phyloP scores from a whole-genome alignment of 2,888 invertebrate genomes.

The Mesochorus sp. region DNA sequence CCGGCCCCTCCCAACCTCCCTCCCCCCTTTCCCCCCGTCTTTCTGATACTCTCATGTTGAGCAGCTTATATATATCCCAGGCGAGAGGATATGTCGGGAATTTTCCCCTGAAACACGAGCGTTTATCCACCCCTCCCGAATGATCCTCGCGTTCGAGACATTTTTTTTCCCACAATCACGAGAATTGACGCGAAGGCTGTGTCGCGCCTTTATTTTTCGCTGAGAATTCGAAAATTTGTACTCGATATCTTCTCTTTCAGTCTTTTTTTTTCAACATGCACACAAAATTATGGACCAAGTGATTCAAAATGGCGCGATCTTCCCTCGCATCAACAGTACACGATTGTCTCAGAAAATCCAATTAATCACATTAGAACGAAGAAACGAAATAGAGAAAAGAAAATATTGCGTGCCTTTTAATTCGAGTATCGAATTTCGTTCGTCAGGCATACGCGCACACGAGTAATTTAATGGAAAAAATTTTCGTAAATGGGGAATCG shows the following conservation, averaged over 20 bases:
- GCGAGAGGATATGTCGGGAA: conserved; percentile 19
- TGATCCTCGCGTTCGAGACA: conserved; percentile 26
- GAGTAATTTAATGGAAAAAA: conserved; percentile 12
- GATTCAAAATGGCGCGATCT: not conserved
- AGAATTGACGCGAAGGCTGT: conserved; percentile 20
- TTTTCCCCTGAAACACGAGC: conserved; percentile 45
- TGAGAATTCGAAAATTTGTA: not conserved
- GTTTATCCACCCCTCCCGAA: conserved; percentile 13
- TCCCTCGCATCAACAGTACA: no score
- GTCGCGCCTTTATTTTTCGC: conserved; percentile 46
- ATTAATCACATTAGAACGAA: conserved; percentile 48
- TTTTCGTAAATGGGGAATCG: not conserved
- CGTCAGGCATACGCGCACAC: not conserved
- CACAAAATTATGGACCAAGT: conserved; percentile 6
- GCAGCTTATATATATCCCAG: conserved; percentile 49
- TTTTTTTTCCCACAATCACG: conserved; percentile 6
- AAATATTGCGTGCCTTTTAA: conserved; percentile 52
- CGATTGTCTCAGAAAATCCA: conserved; percentile 29
- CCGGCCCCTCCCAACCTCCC: not conserved
- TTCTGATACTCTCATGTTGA: conserved; percentile 12
- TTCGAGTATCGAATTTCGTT: conserved; percentile 46
- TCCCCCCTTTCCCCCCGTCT: not conserved
- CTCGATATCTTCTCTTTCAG: conserved; percentile 17
- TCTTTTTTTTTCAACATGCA: not conserved
- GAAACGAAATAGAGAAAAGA: conserved; percentile 12